Base-by-base conservation (phyloP, 2,888 invertebrate genomes). In the Mythimna impura region DNA sequence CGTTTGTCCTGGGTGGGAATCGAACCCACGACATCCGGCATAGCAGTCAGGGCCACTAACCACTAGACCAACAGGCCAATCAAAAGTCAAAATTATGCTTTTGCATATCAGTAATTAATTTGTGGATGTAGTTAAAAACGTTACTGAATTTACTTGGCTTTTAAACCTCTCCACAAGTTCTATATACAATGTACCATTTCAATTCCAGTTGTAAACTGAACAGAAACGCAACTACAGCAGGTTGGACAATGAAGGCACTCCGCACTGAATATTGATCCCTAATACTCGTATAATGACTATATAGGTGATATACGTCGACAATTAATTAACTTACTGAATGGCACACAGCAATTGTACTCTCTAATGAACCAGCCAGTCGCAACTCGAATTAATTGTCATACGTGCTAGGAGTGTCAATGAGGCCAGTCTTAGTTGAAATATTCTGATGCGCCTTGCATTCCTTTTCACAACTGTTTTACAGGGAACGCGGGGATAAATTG, bases 331-430 rank as follows among this genome's bases (percentile, higher is more conserved):
- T 91, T 88, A 90, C 89, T 89, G 88, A 90, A 92, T 89, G 87
- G 87, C 89, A 89, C 86, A 87, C 87, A 87, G 88, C 88, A 90
- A 93, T 92, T 92, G 91, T 91, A 88, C 89, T 88, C 91, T 89
- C 91, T 93, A 94, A 94, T 94, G 93, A 94, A 93, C 91, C 87
- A 88, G 85, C 87, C 90, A 86, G 89, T 88, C 80, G 87, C 89
- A 87, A 88, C 88, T 91, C 88, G 90, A 93, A 94, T 94, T 94
- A 94, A 94, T 94, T 92, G 93, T 89, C 90, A 91, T 90, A 94
- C 94, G 94, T 94, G 94, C 92, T 84, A 79, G 67, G 93, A 83
- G 87, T 93, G 87, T 81, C 89, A 92, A 93, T 79, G 74, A 73
- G 84, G 86, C 92, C 90, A 93, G 81, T 85, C 71, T 85, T 89